Evolutionary conservation across 2,888 invertebrate genomes (phyloP), one percentile per base, ranked within the genome.

Genomic region (Siphonodentalium dalli): DNA sequence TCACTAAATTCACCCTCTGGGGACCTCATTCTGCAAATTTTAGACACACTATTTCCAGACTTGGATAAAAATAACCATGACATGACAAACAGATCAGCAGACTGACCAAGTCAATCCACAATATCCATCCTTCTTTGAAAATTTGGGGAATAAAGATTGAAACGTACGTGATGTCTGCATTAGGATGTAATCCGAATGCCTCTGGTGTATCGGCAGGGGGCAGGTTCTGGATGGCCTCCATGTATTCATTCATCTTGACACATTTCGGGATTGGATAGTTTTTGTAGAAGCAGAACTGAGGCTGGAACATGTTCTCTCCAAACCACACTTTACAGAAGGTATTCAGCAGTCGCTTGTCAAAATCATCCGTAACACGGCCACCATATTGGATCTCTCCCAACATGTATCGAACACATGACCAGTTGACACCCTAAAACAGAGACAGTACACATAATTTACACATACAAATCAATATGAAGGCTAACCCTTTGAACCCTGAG

Each of bases 351-450:
- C 79, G 71, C 56, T 82, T 82, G 73, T 82, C 82, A 54, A 69
- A 80, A 67, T 82, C 82, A 41, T 82, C 82, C 3, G 82, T 82
- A 20, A 82, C 82, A 51, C 82, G 75, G 34, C 82, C 82, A 20
- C 82, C 82, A 65, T 82, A 82, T 58, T 82, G 82, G 60, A 83
- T 80, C 60, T 82, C 82, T n/a, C 81, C 81, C 48, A 82, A 73
- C 82, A 82, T 82, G 71, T 82, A 82, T n/a, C 81, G 71, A 4
- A 81, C 77, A 50, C 72, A 72, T 3, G 69, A 75, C 82, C 82
- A 82, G 47, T 65, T 75, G 13, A 82, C 79, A 26, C 81, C 81
- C 80, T 82, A 56, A 9, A 53, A 51, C 11, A 24, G 31, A 2
- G n/a, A n/a, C n/a, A n/a, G n/a, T n/a, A 33, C n/a, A 29, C 2